phyloP scores from a whole-genome alignment of 2,888 invertebrate genomes.

The Andrena fulva region DNA sequence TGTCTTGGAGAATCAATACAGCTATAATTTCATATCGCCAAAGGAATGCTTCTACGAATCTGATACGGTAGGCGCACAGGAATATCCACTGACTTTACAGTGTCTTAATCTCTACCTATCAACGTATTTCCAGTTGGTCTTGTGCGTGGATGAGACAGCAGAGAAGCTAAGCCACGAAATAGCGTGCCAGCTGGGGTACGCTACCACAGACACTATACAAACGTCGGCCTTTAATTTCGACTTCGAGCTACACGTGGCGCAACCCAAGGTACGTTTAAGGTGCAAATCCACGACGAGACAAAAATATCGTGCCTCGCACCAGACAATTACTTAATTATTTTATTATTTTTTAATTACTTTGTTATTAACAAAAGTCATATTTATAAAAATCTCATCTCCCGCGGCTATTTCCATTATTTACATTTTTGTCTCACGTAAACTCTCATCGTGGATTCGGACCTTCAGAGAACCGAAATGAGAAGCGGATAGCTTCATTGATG shows the following conservation, averaged over 20 bases:
- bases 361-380: too few species aligned
- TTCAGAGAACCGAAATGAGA: background rate
- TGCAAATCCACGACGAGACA: too few species aligned
- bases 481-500: background rate
- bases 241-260: conserved; percentile 19
- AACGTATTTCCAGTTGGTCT: conserved; percentile 68
- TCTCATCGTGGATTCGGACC: too few species aligned
- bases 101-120: background rate
- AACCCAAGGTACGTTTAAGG: conserved; percentile 32
- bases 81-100: background rate
- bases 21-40: conserved; percentile 77
- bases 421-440: too few species aligned
- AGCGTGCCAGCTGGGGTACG: conserved; percentile 85
- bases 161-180: conserved; percentile 83
- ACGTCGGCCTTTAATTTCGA: conserved; percentile 56
- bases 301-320: too few species aligned
- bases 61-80: conserved; percentile 69
- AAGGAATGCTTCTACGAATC: conserved; percentile 74
- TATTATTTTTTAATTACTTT: too few species aligned
- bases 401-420: too few species aligned
- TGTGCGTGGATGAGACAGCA: conserved; percentile 78
- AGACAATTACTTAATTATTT: too few species aligned
- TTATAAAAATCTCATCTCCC: too few species aligned
- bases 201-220: conserved; percentile 80
- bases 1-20: conserved; percentile 92